Percentiles rank a stretch among this genome's conserved stretches.
Evolutionary conservation across 2,797 vertebrate genomes (phyloP).

Genomic region (Austrolebias charrua): DNA sequence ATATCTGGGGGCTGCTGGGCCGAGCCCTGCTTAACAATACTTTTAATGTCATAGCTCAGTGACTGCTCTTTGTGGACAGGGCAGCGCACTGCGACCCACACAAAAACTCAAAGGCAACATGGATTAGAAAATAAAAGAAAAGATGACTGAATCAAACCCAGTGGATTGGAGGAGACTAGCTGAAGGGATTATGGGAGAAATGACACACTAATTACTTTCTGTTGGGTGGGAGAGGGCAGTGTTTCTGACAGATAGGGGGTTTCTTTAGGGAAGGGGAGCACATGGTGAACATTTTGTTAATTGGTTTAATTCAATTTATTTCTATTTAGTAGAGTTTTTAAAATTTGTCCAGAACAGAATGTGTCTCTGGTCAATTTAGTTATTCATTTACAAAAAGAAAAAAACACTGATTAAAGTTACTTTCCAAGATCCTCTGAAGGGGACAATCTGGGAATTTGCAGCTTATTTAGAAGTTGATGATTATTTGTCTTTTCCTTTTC

Average conservation of each 20-base stretch:
- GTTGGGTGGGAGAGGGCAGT: constrained; percentile 39
- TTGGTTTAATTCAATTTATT: constrained; percentile 9
- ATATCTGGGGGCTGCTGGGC: constrained; percentile 64
- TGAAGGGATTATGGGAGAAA: constrained; percentile 73
- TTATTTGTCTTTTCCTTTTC: too few species aligned
- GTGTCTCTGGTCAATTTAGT: neutral
- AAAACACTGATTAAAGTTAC: neutral
- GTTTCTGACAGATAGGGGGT: constrained; percentile 31
- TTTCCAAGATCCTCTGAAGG: too few species aligned
- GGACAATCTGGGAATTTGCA: too few species aligned
- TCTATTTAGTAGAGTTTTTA: constrained; percentile 5
- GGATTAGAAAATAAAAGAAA: constrained; percentile 82
- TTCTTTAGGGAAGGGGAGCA: constrained; percentile 24
- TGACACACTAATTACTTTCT: constrained; percentile 78
- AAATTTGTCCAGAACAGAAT: neutral
- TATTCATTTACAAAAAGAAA: neutral
- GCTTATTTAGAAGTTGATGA: too few species aligned
- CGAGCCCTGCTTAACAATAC: constrained; percentile 71
- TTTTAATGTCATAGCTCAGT: constrained; percentile 84
- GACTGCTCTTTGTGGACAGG: constrained; percentile 72
- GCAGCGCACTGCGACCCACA: constrained; percentile 68
- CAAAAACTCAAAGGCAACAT: constrained; percentile 83
- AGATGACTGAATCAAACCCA: constrained; percentile 83
- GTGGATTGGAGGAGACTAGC: constrained; percentile 80
- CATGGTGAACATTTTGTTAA: constrained; percentile 5